phyloP scores from a whole-genome alignment of 2,797 vertebrate species.

The Parambassis ranga region DNA sequence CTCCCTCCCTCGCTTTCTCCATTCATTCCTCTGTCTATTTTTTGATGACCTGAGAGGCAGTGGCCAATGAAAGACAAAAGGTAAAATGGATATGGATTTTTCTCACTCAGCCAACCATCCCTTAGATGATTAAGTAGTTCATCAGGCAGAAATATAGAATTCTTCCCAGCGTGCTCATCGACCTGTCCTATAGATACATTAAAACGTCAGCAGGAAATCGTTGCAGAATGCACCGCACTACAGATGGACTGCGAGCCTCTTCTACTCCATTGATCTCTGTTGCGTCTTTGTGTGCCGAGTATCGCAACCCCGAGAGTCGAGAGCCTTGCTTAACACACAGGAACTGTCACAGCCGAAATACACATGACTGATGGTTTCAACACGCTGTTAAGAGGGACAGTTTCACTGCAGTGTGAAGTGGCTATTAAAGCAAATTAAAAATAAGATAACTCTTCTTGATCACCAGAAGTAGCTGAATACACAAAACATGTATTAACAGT shows the following conservation, averaged over 20 bases:
- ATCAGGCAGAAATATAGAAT: slow-evolving; percentile 82
- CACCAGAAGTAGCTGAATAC: neutral
- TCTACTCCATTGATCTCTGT: slow-evolving; percentile 70
- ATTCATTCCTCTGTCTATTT: slow-evolving; percentile 39
- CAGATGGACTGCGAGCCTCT: slow-evolving; percentile 63
- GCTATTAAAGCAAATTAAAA: neutral
- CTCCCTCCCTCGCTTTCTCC: neutral
- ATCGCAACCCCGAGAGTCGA: slow-evolving; percentile 6
- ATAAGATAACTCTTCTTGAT: neutral
- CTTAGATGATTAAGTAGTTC: slow-evolving; percentile 82
- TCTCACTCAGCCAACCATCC: slow-evolving; percentile 74
- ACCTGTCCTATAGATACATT: slow-evolving; percentile 80
- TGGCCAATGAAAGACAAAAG: slow-evolving; percentile 83
- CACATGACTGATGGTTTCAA: neutral
- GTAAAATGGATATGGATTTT: slow-evolving; percentile 83
- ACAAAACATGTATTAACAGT: too few relatives aligned
- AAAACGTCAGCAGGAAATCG: slow-evolving; percentile 82
- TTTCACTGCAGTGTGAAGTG: neutral
- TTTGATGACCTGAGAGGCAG: slow-evolving; percentile 79
- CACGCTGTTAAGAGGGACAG: neutral
- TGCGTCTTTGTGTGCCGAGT: slow-evolving; percentile 36
- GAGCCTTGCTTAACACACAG: slow-evolving; percentile 23
- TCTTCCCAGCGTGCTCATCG: slow-evolving; percentile 79
- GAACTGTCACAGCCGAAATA: slow-evolving; percentile 14
- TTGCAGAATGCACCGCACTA: slow-evolving; percentile 72